These are phyloP conservation scores for Calidris pygmaea DNA, from an alignment of 2,113 vertebrate genomes.

Conservation along the genomic window DNA sequence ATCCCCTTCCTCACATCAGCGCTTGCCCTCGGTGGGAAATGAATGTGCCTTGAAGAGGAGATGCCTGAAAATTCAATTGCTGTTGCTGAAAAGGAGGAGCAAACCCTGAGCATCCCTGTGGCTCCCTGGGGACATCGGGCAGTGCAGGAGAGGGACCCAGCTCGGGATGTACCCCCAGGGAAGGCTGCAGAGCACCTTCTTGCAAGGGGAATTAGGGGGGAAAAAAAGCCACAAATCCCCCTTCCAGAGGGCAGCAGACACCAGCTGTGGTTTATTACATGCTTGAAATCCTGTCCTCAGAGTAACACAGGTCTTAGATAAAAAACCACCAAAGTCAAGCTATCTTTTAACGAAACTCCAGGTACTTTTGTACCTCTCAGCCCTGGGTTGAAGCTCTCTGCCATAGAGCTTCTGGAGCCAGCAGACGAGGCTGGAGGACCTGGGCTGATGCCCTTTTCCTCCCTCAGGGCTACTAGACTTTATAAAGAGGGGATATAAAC, in stretches of 20 bases:
- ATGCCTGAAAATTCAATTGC: background rate
- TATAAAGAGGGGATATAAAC: no score
- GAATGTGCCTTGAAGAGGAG: background rate
- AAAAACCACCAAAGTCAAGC: background rate
- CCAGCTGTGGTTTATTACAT: no score
- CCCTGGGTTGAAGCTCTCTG: background rate
- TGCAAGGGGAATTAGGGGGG: background rate
- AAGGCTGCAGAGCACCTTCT: background rate
- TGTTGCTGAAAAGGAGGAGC: background rate
- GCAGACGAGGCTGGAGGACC: background rate
- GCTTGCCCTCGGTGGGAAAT: background rate
- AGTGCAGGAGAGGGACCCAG: background rate
- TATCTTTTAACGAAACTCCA: background rate
- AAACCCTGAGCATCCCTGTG: background rate
- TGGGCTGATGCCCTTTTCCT: background rate
- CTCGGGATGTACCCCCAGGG: accelerated
- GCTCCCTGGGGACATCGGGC: accelerated
- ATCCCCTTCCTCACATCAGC: background rate
- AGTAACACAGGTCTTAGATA: background rate
- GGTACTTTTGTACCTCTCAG: background rate
- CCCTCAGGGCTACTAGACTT: background rate
- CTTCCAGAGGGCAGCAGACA: background rate
- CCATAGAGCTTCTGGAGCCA: background rate
- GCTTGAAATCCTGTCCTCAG: background rate
- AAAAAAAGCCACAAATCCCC: background rate